Conservation (phyloP, 2,888 invertebrate genomes). For the Ectemnius lituratus region DNA sequence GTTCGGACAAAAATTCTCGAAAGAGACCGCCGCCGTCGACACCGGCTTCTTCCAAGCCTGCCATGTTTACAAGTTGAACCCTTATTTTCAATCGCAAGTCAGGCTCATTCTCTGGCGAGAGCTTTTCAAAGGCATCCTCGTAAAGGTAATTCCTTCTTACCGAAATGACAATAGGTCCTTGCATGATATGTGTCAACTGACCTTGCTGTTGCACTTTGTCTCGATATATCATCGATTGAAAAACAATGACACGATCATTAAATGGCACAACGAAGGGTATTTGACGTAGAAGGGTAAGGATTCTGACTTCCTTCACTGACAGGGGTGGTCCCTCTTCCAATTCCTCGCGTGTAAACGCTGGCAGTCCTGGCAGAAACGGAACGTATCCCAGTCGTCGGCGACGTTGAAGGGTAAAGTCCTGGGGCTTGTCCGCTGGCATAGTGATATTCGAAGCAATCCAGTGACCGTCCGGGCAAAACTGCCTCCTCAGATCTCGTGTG, state of each 20-base stretch:
- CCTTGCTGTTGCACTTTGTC: conserved; percentile 87
- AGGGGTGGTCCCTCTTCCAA: conserved; percentile 89
- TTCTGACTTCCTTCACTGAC: conserved; percentile 92
- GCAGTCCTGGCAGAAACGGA: conserved; percentile 79
- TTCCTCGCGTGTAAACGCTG: conserved; percentile 81
- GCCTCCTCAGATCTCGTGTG: conserved; percentile 90
- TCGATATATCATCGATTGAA: conserved; percentile 84
- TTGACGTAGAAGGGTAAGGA: conserved; percentile 92
- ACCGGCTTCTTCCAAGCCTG: conserved; percentile 96
- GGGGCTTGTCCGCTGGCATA: conserved; percentile 79
- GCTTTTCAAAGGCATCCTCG: conserved; percentile 97
- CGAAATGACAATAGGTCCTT: conserved; percentile 87
- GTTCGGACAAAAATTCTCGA: conserved; percentile 95
- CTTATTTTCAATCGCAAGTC: conserved; percentile 91
- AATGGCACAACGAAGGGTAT: conserved; percentile 97
- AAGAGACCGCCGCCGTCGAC: conserved; percentile 99
- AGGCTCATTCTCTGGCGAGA: conserved; percentile 93
- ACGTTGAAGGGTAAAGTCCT: conserved; percentile 80
- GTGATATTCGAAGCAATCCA: conserved; percentile 81
- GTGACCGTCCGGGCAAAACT: conserved; percentile 85
- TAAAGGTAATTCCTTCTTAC: conserved; percentile 96
- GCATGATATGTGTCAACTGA: conserved; percentile 86
- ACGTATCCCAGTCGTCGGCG: conserved; percentile 76
- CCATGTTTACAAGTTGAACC: conserved; percentile 93
- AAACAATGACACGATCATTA: conserved; percentile 91